phyloP scores from a whole-genome alignment of 2,113 vertebrate species.

The Otus sunia region DNA sequence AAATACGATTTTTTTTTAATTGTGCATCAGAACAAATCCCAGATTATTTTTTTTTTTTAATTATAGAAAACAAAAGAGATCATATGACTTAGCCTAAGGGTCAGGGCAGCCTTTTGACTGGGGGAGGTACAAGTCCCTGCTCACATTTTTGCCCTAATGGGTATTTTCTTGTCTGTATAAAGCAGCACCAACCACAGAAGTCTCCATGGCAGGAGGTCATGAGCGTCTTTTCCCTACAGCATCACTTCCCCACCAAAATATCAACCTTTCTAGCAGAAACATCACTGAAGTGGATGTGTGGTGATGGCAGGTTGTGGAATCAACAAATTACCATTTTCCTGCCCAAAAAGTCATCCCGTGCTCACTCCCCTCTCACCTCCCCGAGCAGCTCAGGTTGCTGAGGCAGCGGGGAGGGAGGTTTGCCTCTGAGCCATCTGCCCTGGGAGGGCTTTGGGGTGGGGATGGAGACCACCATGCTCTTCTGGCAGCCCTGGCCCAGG shows the following conservation, averaged over 20 bases:
- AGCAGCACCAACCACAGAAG: not conserved
- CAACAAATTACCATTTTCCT: not conserved
- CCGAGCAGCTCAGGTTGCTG: fast-evolving
- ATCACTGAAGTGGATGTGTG: not conserved
- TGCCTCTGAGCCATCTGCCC: not conserved
- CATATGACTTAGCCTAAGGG: not conserved
- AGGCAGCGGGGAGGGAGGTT: not conserved
- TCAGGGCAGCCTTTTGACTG: not conserved
- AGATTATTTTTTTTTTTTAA: not conserved
- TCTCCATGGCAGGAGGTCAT: not conserved
- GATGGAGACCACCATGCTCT: not conserved
- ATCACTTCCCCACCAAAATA: not conserved
- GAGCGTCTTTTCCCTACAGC: not conserved
- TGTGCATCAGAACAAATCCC: not conserved
- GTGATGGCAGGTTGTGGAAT: fast-evolving
- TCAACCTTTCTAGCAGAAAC: not conserved
- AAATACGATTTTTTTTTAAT: not conserved
- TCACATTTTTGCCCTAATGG: not conserved
- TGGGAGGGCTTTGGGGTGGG: not conserved
- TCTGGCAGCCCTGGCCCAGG: not conserved
- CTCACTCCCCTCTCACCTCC: not conserved
- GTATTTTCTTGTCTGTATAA: not conserved
- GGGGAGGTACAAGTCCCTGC: not conserved
- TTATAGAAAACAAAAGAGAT: not conserved
- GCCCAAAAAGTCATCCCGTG: fast-evolving